These are phyloP conservation scores for Calliphora vicina DNA, from an alignment of 1,140 invertebrate species.

Conservation along the genomic window DNA sequence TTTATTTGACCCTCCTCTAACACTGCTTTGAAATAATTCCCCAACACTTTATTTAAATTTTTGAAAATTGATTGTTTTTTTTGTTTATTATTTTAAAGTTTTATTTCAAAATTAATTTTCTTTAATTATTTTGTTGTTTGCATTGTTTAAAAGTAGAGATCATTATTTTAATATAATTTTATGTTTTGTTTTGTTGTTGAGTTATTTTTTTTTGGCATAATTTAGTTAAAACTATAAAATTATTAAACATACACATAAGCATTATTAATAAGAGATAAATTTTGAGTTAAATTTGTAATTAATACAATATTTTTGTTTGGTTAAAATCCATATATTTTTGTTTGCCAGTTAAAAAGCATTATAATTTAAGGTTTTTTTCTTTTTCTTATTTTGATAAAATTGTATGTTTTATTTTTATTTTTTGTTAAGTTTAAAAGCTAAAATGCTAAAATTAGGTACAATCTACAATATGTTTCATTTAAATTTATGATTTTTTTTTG, in stretches of 20 bases:
- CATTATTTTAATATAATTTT: neutral
- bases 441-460: conserved; percentile 33
- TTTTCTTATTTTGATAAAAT: neutral
- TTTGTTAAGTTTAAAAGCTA: conserved; percentile 17
- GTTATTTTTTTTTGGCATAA: neutral
- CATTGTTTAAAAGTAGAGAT: neutral
- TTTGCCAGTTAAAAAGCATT: neutral
- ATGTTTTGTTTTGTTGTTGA: neutral
- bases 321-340: neutral
- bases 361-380: neutral
- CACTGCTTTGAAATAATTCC: too few species aligned
- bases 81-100: neutral
- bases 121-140: neutral
- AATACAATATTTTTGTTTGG: neutral
- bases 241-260: conserved; percentile 6
- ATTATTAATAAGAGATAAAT: neutral
- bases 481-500: neutral
- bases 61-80: too few species aligned
- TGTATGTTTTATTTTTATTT: neutral
- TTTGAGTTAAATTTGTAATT: conserved; percentile 16
- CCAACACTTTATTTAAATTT: too few species aligned
- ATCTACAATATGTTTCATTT: conserved; percentile 23
- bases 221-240: conserved; percentile 2
- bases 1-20: too few species aligned
- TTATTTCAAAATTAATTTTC: neutral